Percentiles rank a stretch among this genome's conserved stretches.
Evolutionary conservation across 2,888 invertebrate genomes (phyloP).

Genomic region (Drosophila subquinaria): DNA sequence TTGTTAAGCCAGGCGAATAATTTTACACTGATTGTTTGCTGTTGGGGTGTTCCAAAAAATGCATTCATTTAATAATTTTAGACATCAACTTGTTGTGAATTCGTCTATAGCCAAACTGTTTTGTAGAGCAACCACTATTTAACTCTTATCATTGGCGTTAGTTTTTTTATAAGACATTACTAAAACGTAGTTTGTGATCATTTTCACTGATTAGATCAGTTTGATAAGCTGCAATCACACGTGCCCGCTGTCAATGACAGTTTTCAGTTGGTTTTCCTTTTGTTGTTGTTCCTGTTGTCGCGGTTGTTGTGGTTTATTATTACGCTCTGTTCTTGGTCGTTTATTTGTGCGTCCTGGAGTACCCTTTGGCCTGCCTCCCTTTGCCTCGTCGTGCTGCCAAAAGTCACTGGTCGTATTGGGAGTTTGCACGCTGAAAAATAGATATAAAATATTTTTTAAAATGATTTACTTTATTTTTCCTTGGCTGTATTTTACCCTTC

Average conservation of each 20-base stretch:
- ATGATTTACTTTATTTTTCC: too few species aligned
- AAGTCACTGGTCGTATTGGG: slow-evolving; percentile 81
- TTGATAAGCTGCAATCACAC: slow-evolving; percentile 17
- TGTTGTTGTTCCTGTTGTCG: slow-evolving; percentile 12
- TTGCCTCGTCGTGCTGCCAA: slow-evolving; percentile 59
- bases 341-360: slow-evolving; percentile 41
- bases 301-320: slow-evolving; percentile 30
- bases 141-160: neutral
- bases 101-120: neutral
- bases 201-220: slow-evolving; percentile 31
- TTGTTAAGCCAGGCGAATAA: neutral
- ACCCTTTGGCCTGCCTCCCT: slow-evolving; percentile 18
- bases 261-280: neutral
- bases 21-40: neutral
- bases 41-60: neutral
- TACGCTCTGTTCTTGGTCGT: slow-evolving; percentile 44
- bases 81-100: neutral
- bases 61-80: neutral
- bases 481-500: slow-evolving; percentile 67
- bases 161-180: neutral
- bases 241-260: slow-evolving; percentile 27
- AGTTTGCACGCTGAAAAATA: slow-evolving; percentile 77
- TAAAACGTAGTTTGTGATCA: slow-evolving; percentile 1
- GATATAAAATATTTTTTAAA: neutral
- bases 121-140: slow-evolving; percentile 1